These are phyloP conservation scores for Aspiorhynchus laticeps DNA, from an alignment of 2,113 vertebrate genomes.

Conservation along the genomic window DNA sequence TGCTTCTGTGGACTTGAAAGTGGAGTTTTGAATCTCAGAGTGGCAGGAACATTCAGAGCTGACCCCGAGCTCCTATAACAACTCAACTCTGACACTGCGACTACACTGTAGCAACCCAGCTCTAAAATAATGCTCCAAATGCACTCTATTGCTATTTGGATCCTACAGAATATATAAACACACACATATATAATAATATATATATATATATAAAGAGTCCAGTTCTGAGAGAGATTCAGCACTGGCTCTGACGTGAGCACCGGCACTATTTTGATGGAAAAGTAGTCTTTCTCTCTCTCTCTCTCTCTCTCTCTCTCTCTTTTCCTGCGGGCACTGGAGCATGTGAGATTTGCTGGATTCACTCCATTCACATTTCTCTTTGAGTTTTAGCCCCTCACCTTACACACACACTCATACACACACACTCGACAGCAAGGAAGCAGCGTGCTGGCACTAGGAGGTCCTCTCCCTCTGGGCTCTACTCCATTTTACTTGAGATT, in stretches of 20 bases:
- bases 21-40: slow-evolving; percentile 58
- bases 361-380: slow-evolving; percentile 51
- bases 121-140: not conserved
- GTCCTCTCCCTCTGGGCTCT: slow-evolving; percentile 53
- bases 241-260: not conserved
- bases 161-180: not conserved
- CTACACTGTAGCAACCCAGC: not conserved
- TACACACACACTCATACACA: slow-evolving; percentile 16
- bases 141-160: not conserved
- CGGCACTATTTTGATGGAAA: not conserved
- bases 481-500: slow-evolving; percentile 61
- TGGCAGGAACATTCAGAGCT: slow-evolving; percentile 48
- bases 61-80: slow-evolving; percentile 30
- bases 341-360: slow-evolving; percentile 48
- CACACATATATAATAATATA: not conserved
- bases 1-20: slow-evolving; percentile 79
- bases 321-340: slow-evolving; percentile 32
- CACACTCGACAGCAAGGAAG: slow-evolving; percentile 6
- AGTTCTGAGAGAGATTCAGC: not conserved
- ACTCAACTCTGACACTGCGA: slow-evolving; percentile 3
- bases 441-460: slow-evolving; percentile 51
- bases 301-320: not conserved
- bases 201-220: not conserved
- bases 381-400: slow-evolving; percentile 37
- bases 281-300: not conserved